Evolutionary conservation across 2,113 vertebrate species (phyloP), one percentile per base, ranked within the genome.

Genomic region (Coturnix japonica): DNA sequence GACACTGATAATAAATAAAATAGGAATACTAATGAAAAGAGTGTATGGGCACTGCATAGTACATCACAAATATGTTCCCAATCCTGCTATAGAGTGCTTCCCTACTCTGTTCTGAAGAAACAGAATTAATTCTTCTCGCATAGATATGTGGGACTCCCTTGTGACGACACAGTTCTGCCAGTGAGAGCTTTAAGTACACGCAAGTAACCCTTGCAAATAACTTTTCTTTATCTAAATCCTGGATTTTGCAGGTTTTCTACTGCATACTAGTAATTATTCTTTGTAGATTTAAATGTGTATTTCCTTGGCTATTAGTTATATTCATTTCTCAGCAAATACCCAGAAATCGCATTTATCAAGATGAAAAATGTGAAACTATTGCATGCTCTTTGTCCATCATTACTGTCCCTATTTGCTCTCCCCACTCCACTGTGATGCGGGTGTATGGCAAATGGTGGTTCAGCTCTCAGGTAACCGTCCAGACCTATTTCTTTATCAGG

Each of bases 131-230:
- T 89, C 30, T 23, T 88, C 11, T 39, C 39, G 13, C 26, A 23
- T 0, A 6, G n/a, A 15, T 67, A 39, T 2, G 0, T 12, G 43
- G 37, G 11, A 43, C 31, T 70, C 16, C 28, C 51, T 61, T 3
- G 4, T 5, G 13, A 72, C 30, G 63, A 69, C 9, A 1, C 21
- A 49, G 19, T 46, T 92, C 89, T 87, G 35, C 35, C 19, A 37
- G 2, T 26, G 31, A 44, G 53, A 7, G 7, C 11, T 57, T 33
- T 54, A 57, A 8, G 44, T 46, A 12, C 25, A 41, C 20, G 25
- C 39, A 80, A 39, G 46, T 21, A 81, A 60, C 47, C 35, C 37
- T 31, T 13, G 37, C 17, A 87, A 83, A 31, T 41, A 41, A 41
- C 39, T 54, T 54, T 41, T 28, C 17, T 43, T 43, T 5, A 16